phyloP scores from a whole-genome alignment of 2,888 invertebrate species.

The Drosophila pegasa region DNA sequence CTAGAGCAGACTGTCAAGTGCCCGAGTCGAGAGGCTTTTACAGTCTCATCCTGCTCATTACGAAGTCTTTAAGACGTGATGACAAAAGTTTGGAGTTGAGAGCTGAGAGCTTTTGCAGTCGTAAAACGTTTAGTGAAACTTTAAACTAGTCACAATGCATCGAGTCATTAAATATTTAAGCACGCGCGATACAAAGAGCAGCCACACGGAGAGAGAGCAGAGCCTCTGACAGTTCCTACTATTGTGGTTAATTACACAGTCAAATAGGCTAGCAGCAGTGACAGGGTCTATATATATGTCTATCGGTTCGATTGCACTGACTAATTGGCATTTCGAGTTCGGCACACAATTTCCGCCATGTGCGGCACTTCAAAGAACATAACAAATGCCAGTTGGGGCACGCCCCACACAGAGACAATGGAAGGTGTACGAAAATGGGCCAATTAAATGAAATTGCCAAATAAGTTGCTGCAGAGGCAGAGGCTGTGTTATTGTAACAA shows the following conservation, averaged over 20 bases:
- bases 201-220: too few species aligned
- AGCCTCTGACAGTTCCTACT: not conserved
- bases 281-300: not conserved
- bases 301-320: constrained; percentile 9
- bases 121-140: constrained; percentile 1
- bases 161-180: not conserved
- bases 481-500: not conserved
- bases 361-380: constrained; percentile 26
- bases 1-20: not conserved
- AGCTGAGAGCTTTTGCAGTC: not conserved
- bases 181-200: not conserved
- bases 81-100: constrained; percentile 1
- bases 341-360: constrained; percentile 10
- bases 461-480: not conserved
- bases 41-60: constrained; percentile 3
- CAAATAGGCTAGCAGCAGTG: constrained; percentile 7
- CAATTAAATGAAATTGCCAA: constrained; percentile 4
- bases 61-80: not conserved
- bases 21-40: constrained; percentile 6
- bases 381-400: constrained; percentile 18
- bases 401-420: constrained; percentile 5
- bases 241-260: constrained; percentile 25
- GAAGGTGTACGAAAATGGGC: not conserved
- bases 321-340: constrained; percentile 36
- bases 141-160: not conserved